Evolutionary conservation across 2,888 invertebrate species (phyloP), one percentile per base, ranked within the genome.

Genomic region (Chydorus sphaericus): DNA sequence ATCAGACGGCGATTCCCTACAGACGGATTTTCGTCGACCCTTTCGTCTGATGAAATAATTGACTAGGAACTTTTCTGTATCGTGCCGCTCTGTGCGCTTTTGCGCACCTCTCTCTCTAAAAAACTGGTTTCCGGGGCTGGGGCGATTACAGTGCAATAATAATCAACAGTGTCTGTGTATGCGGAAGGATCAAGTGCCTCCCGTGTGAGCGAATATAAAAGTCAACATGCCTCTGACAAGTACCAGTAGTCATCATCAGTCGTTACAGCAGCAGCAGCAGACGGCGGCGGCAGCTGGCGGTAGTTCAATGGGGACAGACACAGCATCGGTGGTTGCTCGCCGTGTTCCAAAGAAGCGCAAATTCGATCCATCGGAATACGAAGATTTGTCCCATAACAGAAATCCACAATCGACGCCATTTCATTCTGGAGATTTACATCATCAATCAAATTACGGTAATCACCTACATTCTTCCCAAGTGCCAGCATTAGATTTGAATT

Each of bases 271-370:
- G 10, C 36, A n/a, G 36, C n/a, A 33, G 36, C 36, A 33, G 36
- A n/a, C n/a, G n/a, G n/a, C n/a, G n/a, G n/a, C n/a, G n/a, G n/a
- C n/a, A n/a, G n/a, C n/a, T n/a, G 36, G 36, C 10, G 36, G 10
- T 11, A n/a, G 10, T 11, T 10, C n/a, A 33, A n/a, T 33, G 14
- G 36, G 10, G 14, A 10, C 36, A n/a, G 36, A 39, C 18, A 16
- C 7, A n/a, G 18, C 52, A 14, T 31, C 57, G 23, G 53, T 52
- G 37, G 61, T 62, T 53, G 76, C 75, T 59, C 73, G 74, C 63
- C 88, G 87, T 69, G 80, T 93, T 68, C 94, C 94, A 57, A 94
- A 94, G 73, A 94, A 94, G 73, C 79, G 94, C 61, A 90, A 90
- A 72, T 87, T 83, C 67, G 82, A 84, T 70, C 82, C 82, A 48